phyloP scores from a whole-genome alignment of 2,113 vertebrate genomes.

The Zosterops lateralis region DNA sequence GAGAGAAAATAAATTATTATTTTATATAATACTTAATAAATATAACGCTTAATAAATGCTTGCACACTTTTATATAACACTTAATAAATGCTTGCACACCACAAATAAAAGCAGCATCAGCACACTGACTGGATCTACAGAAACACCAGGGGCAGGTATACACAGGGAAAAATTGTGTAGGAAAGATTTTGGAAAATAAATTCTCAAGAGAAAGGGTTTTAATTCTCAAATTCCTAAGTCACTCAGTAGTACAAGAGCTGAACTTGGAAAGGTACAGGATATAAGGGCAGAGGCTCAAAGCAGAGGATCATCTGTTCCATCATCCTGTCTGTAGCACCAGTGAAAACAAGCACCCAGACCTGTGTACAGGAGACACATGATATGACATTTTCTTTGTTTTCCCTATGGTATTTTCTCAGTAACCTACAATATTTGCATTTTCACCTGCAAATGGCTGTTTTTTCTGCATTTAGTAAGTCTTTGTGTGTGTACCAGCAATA shows the following conservation, averaged over 20 bases:
- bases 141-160: background rate
- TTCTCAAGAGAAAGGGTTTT: background rate
- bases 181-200: background rate
- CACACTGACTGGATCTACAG: background rate
- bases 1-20: background rate
- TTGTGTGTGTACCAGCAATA: background rate
- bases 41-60: background rate
- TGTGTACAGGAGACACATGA: background rate
- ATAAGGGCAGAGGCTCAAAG: background rate
- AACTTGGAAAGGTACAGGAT: background rate
- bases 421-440: background rate
- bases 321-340: background rate
- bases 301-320: background rate
- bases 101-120: background rate
- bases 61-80: background rate
- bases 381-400: background rate
- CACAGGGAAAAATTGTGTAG: accelerated
- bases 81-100: background rate
- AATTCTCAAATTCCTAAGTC: background rate
- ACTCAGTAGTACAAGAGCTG: background rate
- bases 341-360: background rate
- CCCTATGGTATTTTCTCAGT: background rate
- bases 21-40: background rate
- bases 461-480: background rate
- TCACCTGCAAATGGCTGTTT: background rate